Evolutionary conservation across 2,888 invertebrate genomes (phyloP), one percentile per base, ranked within the genome.

Genomic region (Odiellus spinosus): DNA sequence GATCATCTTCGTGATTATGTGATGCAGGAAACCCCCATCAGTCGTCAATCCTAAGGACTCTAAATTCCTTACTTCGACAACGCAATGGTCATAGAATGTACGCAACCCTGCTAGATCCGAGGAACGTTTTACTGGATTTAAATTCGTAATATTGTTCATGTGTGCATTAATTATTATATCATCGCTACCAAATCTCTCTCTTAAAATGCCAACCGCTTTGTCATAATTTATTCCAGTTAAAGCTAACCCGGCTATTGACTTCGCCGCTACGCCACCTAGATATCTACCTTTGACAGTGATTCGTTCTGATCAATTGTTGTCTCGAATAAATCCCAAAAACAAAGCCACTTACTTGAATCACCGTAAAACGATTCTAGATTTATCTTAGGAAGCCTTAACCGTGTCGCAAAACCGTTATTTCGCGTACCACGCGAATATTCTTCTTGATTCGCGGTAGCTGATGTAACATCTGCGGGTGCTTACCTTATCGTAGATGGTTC

Each of bases 141-240:
- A 10, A 3, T 41, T 19, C 41, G 19, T n/a, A 26, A 36, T 34
- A 17, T 45, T 18, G 32, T 21, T 45, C 26, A n/a, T n/a, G n/a
- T n/a, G n/a, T n/a, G n/a, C n/a, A n/a, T n/a, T n/a, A 39, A n/a
- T 45, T 34, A n/a, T 18, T 19, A 20, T 18, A 17, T 26, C 44
- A n/a, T n/a, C n/a, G n/a, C n/a, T n/a, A n/a, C n/a, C 44, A n/a
- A 18, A 44, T 14, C 44, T 40, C 19, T 45, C 45, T 40, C 34
- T 40, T 34, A 45, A 15, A 14, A 40, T 15, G 18, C 20, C 12
- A 15, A 46, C 20, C 2, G 35, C 40, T 2, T 35, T 18, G 15
- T 46, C 40, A 41, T 46, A 46, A 34, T 46, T 46, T 26, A 18
- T 14, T n/a, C 42, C 38, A 2, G 46, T 46, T 2, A 36, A n/a